Percentiles rank a stretch among this genome's conserved stretches.
Conservation (phyloP, 2,888 invertebrate species). For the Chrysomela aeneicollis region DNA sequence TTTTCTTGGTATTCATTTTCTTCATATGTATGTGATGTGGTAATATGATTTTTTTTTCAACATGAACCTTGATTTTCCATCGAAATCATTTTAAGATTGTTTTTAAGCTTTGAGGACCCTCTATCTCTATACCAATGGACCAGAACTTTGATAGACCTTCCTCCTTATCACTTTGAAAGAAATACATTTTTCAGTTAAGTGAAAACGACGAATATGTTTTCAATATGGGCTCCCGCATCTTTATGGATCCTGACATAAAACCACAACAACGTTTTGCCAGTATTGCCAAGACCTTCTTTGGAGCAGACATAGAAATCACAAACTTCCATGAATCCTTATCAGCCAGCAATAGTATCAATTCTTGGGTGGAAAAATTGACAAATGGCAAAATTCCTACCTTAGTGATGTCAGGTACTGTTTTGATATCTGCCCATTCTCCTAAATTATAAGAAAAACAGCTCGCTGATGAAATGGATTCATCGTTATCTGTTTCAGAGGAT, state of each 20-base stretch:
- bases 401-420: constrained; percentile 66
- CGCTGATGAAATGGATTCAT: no score
- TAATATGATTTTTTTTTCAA: no score
- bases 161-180: no score
- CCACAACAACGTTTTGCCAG: constrained; percentile 70
- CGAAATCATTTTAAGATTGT: no score
- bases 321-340: constrained; percentile 68
- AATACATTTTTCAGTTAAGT: neutral
- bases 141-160: no score
- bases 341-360: constrained; percentile 74
- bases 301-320: constrained; percentile 69
- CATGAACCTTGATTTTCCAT: no score
- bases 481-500: constrained; percentile 63
- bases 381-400: constrained; percentile 75
- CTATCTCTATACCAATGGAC: no score
- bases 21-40: no score
- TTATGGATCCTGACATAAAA: constrained; percentile 65
- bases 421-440: no score
- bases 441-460: no score
- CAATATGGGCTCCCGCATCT: constrained; percentile 71
- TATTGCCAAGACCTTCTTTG: constrained; percentile 71
- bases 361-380: constrained; percentile 82
- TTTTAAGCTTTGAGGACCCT: no score
- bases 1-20: no score
- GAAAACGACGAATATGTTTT: constrained; percentile 31